These are phyloP conservation scores for Hirtodrosophila cameraria DNA, from an alignment of 2,888 invertebrate species.

Conservation along the genomic window DNA sequence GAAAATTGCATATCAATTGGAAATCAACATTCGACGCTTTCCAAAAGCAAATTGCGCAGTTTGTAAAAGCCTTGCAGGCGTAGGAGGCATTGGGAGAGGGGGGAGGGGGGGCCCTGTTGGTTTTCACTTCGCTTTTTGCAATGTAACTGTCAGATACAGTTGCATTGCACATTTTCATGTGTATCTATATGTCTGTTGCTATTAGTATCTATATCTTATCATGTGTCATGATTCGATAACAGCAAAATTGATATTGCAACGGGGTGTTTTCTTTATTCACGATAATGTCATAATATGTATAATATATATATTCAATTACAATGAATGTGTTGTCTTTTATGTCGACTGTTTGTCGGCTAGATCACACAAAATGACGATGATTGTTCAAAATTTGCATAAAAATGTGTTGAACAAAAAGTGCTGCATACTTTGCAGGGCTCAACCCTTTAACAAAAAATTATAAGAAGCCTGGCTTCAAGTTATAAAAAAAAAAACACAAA, in stretches of 20 bases:
- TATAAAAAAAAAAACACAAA: slow-evolving; percentile 20
- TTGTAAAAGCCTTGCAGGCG: slow-evolving; percentile 5
- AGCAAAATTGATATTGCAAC: slow-evolving; percentile 48
- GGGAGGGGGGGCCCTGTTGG: not conserved
- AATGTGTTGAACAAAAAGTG: slow-evolving; percentile 26
- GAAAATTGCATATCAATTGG: slow-evolving; percentile 59
- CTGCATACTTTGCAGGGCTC: slow-evolving; percentile 42
- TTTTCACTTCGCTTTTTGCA: not conserved
- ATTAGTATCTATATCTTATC: slow-evolving; percentile 33
- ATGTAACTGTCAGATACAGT: slow-evolving; percentile 34
- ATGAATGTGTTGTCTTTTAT: slow-evolving; percentile 42
- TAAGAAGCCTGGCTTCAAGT: slow-evolving; percentile 6
- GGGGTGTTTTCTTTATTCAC: slow-evolving; percentile 8
- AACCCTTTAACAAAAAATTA: not conserved
- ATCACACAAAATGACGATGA: slow-evolving; percentile 39
- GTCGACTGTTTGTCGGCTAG: no score
- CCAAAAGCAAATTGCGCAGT: slow-evolving; percentile 68
- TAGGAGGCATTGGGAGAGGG: not conserved
- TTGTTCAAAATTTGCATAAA: slow-evolving; percentile 33
- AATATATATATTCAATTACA: no score
- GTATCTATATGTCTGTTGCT: slow-evolving; percentile 13
- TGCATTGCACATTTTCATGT: slow-evolving; percentile 35
- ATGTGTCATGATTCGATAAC: slow-evolving; percentile 41
- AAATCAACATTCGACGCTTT: slow-evolving; percentile 56
- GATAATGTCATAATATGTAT: slow-evolving; percentile 7